Percentiles rank a stretch among this genome's conserved stretches.
Evolutionary conservation across 2,888 invertebrate genomes (phyloP).

Genomic region (Pecten maximus): DNA sequence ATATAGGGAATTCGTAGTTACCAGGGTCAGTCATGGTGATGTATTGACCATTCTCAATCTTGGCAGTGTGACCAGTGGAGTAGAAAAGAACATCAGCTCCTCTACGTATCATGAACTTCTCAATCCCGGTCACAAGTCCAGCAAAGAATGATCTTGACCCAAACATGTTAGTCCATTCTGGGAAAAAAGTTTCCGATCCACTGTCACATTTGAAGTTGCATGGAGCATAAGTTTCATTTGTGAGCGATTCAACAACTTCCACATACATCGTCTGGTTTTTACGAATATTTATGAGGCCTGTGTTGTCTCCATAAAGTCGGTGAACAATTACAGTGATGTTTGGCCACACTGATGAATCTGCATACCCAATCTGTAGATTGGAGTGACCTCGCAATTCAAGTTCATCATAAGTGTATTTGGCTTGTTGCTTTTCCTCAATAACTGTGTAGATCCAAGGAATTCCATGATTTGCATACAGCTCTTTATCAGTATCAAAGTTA

Average conservation of each 20-base stretch:
- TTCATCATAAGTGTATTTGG: conserved; percentile 73
- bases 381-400: conserved; percentile 67
- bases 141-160: conserved; percentile 70
- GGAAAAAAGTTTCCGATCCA: conserved; percentile 67
- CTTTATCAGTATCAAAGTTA: conserved; percentile 69
- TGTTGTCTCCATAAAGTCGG: conserved; percentile 70
- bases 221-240: conserved; percentile 72
- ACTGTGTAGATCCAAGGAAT: conserved; percentile 74
- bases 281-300: conserved; percentile 69
- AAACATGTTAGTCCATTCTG: conserved; percentile 65
- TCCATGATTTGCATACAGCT: conserved; percentile 66
- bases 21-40: conserved; percentile 68
- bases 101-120: conserved; percentile 64
- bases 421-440: conserved; percentile 63
- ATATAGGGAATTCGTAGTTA: conserved; percentile 68
- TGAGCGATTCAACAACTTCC: conserved; percentile 70
- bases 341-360: conserved; percentile 53
- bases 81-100: conserved; percentile 68
- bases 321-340: conserved; percentile 64
- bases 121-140: conserved; percentile 69
- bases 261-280: conserved; percentile 68
- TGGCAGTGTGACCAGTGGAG: conserved; percentile 69
- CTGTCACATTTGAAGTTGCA: conserved; percentile 71
- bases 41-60: conserved; percentile 69
- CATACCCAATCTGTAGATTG: conserved; percentile 67